Conservation (phyloP, 2,888 invertebrate genomes). For the Brassicogethes aeneus region DNA sequence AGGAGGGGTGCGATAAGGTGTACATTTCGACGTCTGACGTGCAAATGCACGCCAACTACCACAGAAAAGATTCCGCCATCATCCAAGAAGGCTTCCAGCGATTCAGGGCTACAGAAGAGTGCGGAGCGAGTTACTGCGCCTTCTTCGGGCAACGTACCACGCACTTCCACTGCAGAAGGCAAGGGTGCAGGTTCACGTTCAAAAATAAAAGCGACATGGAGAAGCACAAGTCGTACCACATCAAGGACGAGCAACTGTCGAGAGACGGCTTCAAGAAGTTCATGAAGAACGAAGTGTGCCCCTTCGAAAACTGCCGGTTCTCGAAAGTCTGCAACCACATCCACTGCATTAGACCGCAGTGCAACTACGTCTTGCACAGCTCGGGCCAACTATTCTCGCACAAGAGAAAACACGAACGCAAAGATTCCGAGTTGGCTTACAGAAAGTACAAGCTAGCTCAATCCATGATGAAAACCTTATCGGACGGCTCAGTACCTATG, state of each 20-base stretch:
- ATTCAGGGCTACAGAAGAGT: constrained; percentile 93
- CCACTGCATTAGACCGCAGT: constrained; percentile 92
- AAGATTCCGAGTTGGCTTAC: constrained; percentile 84
- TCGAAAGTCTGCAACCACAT: constrained; percentile 96
- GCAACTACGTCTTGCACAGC: constrained; percentile 93
- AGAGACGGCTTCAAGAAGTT: constrained; percentile 98
- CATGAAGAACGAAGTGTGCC: constrained; percentile 93
- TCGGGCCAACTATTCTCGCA: constrained; percentile 95
- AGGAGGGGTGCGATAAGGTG: constrained; percentile 88
- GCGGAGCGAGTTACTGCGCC: constrained; percentile 81
- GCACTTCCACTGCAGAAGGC: constrained; percentile 91
- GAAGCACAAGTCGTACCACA: constrained; percentile 97
- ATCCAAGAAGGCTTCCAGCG: constrained; percentile 96
- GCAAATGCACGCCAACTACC: constrained; percentile 99
- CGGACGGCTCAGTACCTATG: constrained; percentile 44
- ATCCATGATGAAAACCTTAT: constrained; percentile 50
- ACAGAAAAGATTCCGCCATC: constrained; percentile 94
- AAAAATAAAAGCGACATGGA: constrained; percentile 99
- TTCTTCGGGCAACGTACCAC: constrained; percentile 94
- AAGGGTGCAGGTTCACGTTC: constrained; percentile 90
- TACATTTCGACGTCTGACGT: constrained; percentile 98
- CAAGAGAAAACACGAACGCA: constrained; percentile 93
- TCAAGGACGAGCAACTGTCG: constrained; percentile 91
- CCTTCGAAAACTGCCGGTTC: constrained; percentile 86
- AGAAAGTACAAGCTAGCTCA: constrained; percentile 60